Evolutionary conservation across 1,140 invertebrate species (phyloP).

Genomic region (Anastrepha ludens): DNA sequence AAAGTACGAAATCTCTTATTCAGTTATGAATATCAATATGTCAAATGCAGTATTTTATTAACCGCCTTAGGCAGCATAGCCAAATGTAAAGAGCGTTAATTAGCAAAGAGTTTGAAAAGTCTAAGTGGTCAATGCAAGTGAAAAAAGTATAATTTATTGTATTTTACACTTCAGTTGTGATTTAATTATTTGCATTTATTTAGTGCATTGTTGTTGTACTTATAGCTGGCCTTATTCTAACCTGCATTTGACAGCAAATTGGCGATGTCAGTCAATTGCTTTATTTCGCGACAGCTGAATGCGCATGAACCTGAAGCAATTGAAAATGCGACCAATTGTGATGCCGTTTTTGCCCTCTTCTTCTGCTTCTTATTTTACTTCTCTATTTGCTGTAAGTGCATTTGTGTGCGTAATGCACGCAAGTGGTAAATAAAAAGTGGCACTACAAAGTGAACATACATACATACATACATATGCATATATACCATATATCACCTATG

Average conservation of each 20-base stretch:
- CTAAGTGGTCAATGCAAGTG: background rate
- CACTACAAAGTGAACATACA: too few species aligned
- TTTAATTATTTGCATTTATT: constrained; percentile 33
- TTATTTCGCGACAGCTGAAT: constrained; percentile 6
- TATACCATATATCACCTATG: background rate
- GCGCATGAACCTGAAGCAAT: background rate
- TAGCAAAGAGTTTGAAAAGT: background rate
- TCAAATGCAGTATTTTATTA: background rate
- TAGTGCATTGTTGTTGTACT: background rate
- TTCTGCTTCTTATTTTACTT: background rate
- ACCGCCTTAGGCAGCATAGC: background rate
- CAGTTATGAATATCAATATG: background rate
- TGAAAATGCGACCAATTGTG: background rate
- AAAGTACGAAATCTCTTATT: too few species aligned
- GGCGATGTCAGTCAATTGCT: constrained; percentile 15
- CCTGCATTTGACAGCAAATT: background rate
- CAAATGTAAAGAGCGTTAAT: background rate
- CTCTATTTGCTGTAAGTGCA: background rate
- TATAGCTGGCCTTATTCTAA: background rate
- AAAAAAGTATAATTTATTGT: background rate
- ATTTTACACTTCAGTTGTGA: background rate
- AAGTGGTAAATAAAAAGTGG: background rate
- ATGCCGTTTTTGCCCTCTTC: too few species aligned
- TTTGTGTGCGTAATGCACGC: background rate
- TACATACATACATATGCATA: background rate